Evolutionary conservation across 2,888 invertebrate species (phyloP).

Genomic region (Drosophila meridionalis): DNA sequence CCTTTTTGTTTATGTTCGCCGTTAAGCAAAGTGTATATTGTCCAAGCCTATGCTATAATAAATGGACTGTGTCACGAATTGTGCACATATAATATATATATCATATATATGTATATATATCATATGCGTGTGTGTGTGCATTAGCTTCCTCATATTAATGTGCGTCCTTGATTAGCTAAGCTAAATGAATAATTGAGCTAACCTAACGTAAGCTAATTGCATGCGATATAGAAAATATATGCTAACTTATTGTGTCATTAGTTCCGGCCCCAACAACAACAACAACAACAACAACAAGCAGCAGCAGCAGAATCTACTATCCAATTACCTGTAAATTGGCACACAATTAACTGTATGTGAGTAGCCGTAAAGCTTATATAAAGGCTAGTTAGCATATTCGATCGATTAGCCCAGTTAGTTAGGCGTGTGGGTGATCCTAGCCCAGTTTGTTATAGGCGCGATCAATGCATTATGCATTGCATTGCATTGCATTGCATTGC

Average conservation of each 20-base stretch:
- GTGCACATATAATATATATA: conserved; percentile 27
- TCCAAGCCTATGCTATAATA: conserved; percentile 13
- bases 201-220: background rate
- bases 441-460: background rate
- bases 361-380: background rate
- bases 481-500: background rate
- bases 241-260: conserved; percentile 30
- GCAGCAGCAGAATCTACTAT: background rate
- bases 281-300: background rate
- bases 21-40: conserved; percentile 30
- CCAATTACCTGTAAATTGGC: conserved; percentile 4
- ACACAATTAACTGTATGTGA: conserved; percentile 5
- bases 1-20: conserved; percentile 4
- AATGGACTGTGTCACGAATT: conserved; percentile 49
- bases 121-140: conserved; percentile 9
- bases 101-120: background rate
- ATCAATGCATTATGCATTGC: conserved; percentile 7
- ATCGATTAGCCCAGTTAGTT: conserved; percentile 16
- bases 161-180: conserved; percentile 5
- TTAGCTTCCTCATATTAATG: conserved; percentile 14
- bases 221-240: conserved; percentile 9
- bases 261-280: conserved; percentile 6
- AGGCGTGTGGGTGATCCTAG: background rate
- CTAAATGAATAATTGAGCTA: conserved; percentile 8
- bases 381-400: conserved; percentile 14